phyloP scores from a whole-genome alignment of 1,140 invertebrate genomes.

The Brachionus manjavacas region DNA sequence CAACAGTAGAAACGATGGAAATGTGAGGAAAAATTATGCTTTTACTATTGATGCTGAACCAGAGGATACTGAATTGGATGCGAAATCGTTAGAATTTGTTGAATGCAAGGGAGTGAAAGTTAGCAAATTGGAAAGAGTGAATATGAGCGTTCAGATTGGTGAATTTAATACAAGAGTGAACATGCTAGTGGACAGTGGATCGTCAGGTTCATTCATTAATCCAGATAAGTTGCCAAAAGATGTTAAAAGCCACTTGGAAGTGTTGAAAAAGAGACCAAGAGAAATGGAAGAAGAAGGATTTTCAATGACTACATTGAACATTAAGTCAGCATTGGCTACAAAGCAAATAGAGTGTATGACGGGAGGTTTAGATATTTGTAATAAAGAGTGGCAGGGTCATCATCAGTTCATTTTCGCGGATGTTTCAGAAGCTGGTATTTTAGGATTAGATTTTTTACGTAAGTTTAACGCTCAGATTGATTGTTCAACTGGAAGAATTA shows the following conservation, averaged over 20 bases:
- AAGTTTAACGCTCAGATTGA: not conserved
- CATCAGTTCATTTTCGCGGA: constrained; percentile 12
- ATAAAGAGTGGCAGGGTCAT: not conserved
- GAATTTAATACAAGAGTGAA: not conserved
- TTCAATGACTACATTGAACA: not conserved
- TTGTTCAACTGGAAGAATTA: not conserved
- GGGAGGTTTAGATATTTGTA: not conserved
- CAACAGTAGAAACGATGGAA: not conserved
- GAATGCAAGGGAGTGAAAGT: not conserved
- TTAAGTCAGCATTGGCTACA: not conserved
- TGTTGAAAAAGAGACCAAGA: not conserved
- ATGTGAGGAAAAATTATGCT: not conserved
- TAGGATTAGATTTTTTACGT: constrained; percentile 17
- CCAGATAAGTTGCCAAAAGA: not conserved
- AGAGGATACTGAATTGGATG: not conserved
- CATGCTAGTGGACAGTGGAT: constrained; percentile 7
- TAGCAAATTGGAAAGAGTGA: constrained; percentile 1
- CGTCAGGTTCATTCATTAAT: constrained; percentile 13
- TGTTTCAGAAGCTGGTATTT: constrained; percentile 1
- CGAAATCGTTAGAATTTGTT: not conserved
- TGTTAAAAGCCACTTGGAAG: not conserved
- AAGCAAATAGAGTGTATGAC: not conserved
- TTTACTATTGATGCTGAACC: not conserved
- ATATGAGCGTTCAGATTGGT: not conserved
- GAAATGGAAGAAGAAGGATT: not conserved